A percentile compares a stretch with the other conserved stretches of the same genome.
Evolutionary conservation across 2,888 invertebrate species (phyloP).

Genomic region (Mythimna pallens): DNA sequence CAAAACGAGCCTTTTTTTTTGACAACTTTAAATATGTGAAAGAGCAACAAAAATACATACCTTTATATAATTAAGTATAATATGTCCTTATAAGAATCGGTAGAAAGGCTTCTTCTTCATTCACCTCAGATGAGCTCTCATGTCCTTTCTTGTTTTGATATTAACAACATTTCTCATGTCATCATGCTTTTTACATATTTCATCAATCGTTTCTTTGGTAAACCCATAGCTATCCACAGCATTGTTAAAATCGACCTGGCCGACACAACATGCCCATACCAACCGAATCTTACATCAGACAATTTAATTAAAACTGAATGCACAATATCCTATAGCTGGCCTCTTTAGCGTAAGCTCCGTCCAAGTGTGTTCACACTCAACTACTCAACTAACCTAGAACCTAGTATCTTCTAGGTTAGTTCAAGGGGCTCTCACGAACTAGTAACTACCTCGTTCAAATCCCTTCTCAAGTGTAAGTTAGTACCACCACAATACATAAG

Average conservation of each 20-base stretch:
- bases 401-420: slow-evolving; percentile 35
- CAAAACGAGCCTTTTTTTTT: too few relatives aligned
- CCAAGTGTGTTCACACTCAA: slow-evolving; percentile 10
- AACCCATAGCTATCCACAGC: not conserved
- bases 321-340: slow-evolving; percentile 27
- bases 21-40: too few relatives aligned
- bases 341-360: slow-evolving; percentile 15
- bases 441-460: slow-evolving; percentile 56
- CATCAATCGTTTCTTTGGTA: not conserved
- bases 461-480: slow-evolving; percentile 50
- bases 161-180: not conserved
- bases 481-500: slow-evolving; percentile 56
- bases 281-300: not conserved
- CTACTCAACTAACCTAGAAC: slow-evolving; percentile 15
- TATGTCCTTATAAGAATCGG: not conserved
- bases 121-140: not conserved
- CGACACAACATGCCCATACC: not conserved
- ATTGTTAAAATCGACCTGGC: not conserved
- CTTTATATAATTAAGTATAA: too few relatives aligned
- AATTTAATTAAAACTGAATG: slow-evolving; percentile 30
- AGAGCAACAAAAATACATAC: too few relatives aligned
- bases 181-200: not conserved
- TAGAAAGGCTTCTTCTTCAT: not conserved
- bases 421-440: slow-evolving; percentile 59
- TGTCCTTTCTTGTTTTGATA: not conserved